Conservation (phyloP, 2,888 invertebrate species). For the Eudemis profundana region DNA sequence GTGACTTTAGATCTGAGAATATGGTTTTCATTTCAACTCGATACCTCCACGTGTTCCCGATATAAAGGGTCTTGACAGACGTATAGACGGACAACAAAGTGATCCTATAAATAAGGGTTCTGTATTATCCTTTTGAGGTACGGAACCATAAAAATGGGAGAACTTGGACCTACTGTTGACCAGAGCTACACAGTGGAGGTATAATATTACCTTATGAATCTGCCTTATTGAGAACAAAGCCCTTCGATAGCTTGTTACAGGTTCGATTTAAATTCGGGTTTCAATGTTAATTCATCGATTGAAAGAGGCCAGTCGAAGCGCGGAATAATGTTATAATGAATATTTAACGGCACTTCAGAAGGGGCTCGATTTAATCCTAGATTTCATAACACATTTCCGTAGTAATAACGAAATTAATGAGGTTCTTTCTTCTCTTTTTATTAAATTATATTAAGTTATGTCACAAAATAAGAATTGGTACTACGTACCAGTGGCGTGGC, state of each 20-base stretch:
- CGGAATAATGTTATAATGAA: conserved; percentile 40
- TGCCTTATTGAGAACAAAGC: conserved; percentile 33
- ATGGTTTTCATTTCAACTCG: too few species aligned
- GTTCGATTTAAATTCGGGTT: conserved; percentile 39
- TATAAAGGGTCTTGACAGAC: too few species aligned
- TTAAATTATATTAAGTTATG: too few species aligned
- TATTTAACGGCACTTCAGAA: conserved; percentile 28
- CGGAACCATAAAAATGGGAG: too few species aligned
- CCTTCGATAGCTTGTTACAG: conserved; percentile 34
- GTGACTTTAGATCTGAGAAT: too few species aligned
- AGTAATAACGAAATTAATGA: neutral
- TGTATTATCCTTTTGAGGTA: too few species aligned
- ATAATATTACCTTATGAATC: conserved; percentile 19
- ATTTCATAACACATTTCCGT: conserved; percentile 13
- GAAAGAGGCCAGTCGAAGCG: conserved; percentile 22
- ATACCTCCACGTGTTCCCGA: too few species aligned
- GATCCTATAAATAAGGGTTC: too few species aligned
- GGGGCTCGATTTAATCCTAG: conserved; percentile 29
- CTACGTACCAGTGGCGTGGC: too few species aligned
- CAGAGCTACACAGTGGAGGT: neutral
- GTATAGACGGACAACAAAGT: too few species aligned
- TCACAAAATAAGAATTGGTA: too few species aligned
- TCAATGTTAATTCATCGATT: conserved; percentile 42
- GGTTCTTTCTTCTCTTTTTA: too few species aligned
- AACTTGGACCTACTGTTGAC: conserved; percentile 4